A percentile compares a stretch with the other conserved stretches of the same genome.
Conservation (phyloP, 2,797 vertebrate species). For the Enteromius anoplus region DNA sequence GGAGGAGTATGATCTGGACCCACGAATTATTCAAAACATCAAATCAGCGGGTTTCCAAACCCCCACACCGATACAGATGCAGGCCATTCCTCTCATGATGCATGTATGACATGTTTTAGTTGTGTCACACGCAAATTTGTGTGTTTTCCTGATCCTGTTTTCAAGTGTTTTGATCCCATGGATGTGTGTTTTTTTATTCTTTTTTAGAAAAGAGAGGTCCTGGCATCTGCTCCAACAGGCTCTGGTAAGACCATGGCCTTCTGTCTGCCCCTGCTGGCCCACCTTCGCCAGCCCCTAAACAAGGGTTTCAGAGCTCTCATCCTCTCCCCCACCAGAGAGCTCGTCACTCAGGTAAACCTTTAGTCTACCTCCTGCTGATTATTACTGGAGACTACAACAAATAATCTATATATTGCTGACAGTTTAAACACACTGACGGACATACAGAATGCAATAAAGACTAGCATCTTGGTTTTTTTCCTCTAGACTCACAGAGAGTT, state of each 20-base stretch:
- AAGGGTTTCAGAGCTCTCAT: constrained; percentile 92
- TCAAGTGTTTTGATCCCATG: not conserved
- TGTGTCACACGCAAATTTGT: not conserved
- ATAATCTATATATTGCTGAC: not conserved
- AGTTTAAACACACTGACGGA: not conserved
- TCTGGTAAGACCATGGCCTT: constrained; percentile 97
- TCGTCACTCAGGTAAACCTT: constrained; percentile 87
- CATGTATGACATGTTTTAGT: constrained; percentile 77
- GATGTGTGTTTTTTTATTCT: constrained; percentile 25
- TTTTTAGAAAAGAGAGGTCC: constrained; percentile 90
- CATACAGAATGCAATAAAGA: not conserved
- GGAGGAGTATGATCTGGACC: constrained; percentile 84
- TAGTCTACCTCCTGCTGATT: not conserved
- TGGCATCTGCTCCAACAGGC: constrained; percentile 94
- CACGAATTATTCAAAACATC: constrained; percentile 85
- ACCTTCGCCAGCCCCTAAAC: constrained; percentile 89
- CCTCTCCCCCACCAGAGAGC: constrained; percentile 93
- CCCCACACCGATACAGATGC: constrained; percentile 95
- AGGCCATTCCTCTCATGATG: constrained; percentile 93
- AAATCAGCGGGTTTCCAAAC: constrained; percentile 80
- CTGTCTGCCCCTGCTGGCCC: constrained; percentile 87
- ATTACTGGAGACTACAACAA: not conserved
- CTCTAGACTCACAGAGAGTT: constrained; percentile 91
- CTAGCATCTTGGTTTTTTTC: not conserved
- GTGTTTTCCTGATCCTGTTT: not conserved